phyloP scores from a whole-genome alignment of 1,140 invertebrate species.

The Drosophila sp. region DNA sequence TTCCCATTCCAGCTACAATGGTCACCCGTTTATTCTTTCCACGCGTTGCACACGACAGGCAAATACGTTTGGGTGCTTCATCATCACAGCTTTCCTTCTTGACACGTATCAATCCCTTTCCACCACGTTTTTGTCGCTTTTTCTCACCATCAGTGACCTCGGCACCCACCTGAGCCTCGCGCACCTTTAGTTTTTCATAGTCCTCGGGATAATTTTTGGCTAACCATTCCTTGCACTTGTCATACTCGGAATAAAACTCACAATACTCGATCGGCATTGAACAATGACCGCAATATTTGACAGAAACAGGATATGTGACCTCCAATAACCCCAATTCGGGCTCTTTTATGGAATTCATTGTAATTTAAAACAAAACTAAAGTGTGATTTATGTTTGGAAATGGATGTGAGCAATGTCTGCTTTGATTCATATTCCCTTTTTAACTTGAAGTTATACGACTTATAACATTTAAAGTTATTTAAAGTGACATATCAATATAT shows the following conservation, averaged over 20 bases:
- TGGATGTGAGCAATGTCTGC: slow-evolving; percentile 11
- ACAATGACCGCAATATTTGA: slow-evolving; percentile 97
- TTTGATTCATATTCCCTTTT: not conserved
- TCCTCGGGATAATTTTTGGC: slow-evolving; percentile 96
- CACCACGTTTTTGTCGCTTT: slow-evolving; percentile 42
- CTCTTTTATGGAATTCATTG: slow-evolving; percentile 15
- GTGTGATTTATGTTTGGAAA: slow-evolving; percentile 9
- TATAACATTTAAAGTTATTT: no score
- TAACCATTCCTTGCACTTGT: slow-evolving; percentile 98
- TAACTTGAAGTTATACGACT: not conserved
- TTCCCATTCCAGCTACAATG: slow-evolving; percentile 92
- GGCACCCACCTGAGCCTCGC: slow-evolving; percentile 84
- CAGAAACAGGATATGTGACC: slow-evolving; percentile 91
- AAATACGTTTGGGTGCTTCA: slow-evolving; percentile 93
- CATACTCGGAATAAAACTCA: slow-evolving; percentile 98
- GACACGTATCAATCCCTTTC: slow-evolving; percentile 18
- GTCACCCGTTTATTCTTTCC: slow-evolving; percentile 99
- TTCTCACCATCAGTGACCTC: slow-evolving; percentile 12
- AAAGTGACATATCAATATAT: not conserved
- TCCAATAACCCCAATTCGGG: slow-evolving; percentile 25
- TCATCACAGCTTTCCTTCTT: slow-evolving; percentile 85
- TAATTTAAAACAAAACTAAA: slow-evolving; percentile 17
- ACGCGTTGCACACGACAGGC: slow-evolving; percentile 94
- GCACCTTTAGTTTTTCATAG: slow-evolving; percentile 91
- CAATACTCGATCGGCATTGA: slow-evolving; percentile 98